Percentiles rank a stretch among this genome's conserved stretches.
Evolutionary conservation across 1,140 invertebrate species (phyloP).

Genomic region (Hermetia illucens): DNA sequence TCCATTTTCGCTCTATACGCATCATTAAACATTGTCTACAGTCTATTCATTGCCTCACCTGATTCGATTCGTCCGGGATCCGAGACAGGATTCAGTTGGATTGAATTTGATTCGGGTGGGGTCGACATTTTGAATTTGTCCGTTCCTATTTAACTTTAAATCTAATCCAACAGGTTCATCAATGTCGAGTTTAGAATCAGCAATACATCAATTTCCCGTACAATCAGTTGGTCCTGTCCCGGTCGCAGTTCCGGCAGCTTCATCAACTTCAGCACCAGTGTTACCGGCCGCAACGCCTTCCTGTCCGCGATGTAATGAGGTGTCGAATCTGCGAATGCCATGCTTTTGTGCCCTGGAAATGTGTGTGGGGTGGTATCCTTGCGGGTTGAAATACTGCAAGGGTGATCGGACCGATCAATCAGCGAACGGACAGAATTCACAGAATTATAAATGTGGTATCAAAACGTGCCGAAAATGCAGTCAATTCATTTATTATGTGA

Average conservation of each 20-base stretch:
- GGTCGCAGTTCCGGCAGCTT: too few relatives aligned
- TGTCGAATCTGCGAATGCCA: conserved; percentile 47
- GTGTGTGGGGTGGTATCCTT: conserved; percentile 82
- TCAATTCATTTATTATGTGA: conserved; percentile 70
- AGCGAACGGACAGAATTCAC: conserved; percentile 25
- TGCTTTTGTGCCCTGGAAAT: conserved; percentile 70
- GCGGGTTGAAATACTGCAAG: conserved; percentile 87
- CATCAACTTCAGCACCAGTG: conserved; percentile 17
- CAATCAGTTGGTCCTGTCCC: too few relatives aligned
- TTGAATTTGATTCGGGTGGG: too few relatives aligned
- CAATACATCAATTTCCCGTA: conserved; percentile 42
- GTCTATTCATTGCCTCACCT: too few relatives aligned
- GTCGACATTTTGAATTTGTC: neutral
- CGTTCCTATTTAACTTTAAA: conserved; percentile 5
- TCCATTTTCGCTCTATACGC: too few relatives aligned
- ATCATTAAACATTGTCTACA: too few relatives aligned
- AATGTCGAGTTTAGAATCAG: conserved; percentile 36
- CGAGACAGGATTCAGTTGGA: too few relatives aligned
- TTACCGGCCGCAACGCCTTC: conserved; percentile 13
- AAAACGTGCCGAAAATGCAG: conserved; percentile 86
- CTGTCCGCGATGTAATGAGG: conserved; percentile 41
- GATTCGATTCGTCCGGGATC: too few relatives aligned
- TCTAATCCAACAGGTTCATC: conserved; percentile 38
- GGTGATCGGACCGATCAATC: conserved; percentile 35
- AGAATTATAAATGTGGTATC: conserved; percentile 82